Evolutionary conservation across 2,888 invertebrate species (phyloP), one percentile per base, ranked within the genome.

Genomic region (Drosophila tripunctata): DNA sequence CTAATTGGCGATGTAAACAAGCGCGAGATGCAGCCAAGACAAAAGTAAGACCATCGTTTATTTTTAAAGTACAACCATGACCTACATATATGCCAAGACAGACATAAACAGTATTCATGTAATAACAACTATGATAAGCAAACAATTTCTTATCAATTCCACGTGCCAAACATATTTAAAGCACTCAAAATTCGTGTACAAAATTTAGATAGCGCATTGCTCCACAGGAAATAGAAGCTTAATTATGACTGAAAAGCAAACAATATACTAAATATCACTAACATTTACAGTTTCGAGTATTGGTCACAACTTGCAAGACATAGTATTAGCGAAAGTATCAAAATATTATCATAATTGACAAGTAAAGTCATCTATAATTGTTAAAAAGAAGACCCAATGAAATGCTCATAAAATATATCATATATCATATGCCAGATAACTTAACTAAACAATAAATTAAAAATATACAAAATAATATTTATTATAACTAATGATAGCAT

Each of bases 1-100:
- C 55, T 60, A 86, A 86, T 79, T 73, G 54, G 21, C 31, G 47
- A 22, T 14, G 64, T 70, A 74, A 73, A 63, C 67, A 63, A 72
- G 61, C 63, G 15, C 15, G 35, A 17, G 15, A 2, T 47, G 31
- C 15, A 30, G 24, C 17, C 8, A 31, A 45, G 47, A 8, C 21
- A 45, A n/a, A n/a, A n/a, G 4, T 6, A 38, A 4, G 4, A 1
- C 10, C 36, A 10, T 17, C 8, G 10, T 17, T 8, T 36, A 10
- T 17, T 12, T 15, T 10, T 43, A 15, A 43, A 24, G 15, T 4
- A 17, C 15, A 48, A 36, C 48, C 48, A 35, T 48, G 48, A 48
- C 48, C 48, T 36, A 48, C 36, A 24, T 47, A 48, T 48, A 24
- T 47, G 33, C 31, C 8, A 4, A 19, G 19, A 8, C 19, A 12